Evolutionary conservation across 1,140 invertebrate species (phyloP).

Genomic region (Magallana ariakensis): DNA sequence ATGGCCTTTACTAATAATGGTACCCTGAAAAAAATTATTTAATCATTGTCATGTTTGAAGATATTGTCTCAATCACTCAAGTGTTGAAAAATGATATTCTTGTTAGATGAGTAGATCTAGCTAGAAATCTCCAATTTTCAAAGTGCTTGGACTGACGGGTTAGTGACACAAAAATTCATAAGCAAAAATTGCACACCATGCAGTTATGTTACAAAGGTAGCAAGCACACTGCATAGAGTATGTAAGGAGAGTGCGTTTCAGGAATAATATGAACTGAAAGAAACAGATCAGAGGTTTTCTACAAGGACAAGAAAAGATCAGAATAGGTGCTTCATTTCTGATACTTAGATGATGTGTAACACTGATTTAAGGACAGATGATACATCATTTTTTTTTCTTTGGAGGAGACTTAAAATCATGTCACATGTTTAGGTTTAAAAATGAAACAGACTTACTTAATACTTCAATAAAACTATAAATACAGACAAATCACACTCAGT

Average conservation of each 20-base stretch:
- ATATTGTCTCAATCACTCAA: not conserved
- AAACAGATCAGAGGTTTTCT: constrained; percentile 15
- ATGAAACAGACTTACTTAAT: too few relatives aligned
- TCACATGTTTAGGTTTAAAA: too few relatives aligned
- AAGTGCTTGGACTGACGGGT: not conserved
- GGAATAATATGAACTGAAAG: not conserved
- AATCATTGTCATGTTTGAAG: constrained; percentile 4
- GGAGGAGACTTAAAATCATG: too few relatives aligned
- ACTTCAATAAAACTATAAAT: too few relatives aligned
- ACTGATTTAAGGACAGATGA: not conserved
- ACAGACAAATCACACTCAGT: too few relatives aligned
- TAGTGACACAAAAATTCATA: not conserved
- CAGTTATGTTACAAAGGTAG: constrained; percentile 3
- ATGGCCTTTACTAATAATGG: constrained; percentile 9
- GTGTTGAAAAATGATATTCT: not conserved
- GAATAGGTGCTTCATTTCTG: constrained; percentile 4
- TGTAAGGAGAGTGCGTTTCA: not conserved
- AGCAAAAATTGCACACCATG: constrained; percentile 9
- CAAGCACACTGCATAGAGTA: not conserved
- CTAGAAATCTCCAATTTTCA: not conserved
- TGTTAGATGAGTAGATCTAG: not conserved
- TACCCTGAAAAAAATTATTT: constrained; percentile 6
- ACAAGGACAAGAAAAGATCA: not conserved
- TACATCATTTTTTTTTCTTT: too few relatives aligned
- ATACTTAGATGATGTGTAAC: constrained; percentile 6